Percentiles rank a stretch among this genome's conserved stretches.
These are phyloP conservation scores for Amphiprion ocellaris DNA, from an alignment of 2,113 vertebrate species.

Conservation along the genomic window DNA sequence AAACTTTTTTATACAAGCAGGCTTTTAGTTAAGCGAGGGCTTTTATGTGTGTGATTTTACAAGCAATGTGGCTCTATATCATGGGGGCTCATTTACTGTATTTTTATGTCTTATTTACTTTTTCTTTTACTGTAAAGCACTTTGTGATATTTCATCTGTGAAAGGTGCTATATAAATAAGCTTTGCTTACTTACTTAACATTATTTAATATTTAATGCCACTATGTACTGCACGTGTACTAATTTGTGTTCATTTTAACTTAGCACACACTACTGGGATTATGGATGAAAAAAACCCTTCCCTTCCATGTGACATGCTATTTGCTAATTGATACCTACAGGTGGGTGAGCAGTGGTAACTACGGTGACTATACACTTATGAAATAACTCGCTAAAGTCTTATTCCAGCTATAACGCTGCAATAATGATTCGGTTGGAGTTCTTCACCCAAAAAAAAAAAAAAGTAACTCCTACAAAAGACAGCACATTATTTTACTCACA, in stretches of 20 bases:
- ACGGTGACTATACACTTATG: slow-evolving; percentile 42
- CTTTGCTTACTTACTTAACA: background rate
- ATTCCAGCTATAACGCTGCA: slow-evolving; percentile 4
- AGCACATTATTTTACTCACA: slow-evolving; percentile 24
- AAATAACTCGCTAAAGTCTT: slow-evolving; percentile 38
- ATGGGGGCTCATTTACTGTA: too few species aligned
- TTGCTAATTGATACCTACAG: slow-evolving; percentile 38
- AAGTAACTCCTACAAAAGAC: background rate
- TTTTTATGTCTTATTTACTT: too few species aligned
- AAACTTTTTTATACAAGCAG: too few species aligned
- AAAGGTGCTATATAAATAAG: too few species aligned
- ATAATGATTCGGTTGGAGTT: slow-evolving; percentile 32
- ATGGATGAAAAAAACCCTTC: background rate
- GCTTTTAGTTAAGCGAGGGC: too few species aligned
- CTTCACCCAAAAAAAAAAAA: slow-evolving; percentile 2
- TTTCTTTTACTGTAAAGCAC: too few species aligned
- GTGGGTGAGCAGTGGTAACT: slow-evolving; percentile 15
- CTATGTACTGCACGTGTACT: background rate
- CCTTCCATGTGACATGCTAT: slow-evolving; percentile 13
- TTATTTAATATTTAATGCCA: background rate
- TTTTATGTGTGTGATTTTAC: too few species aligned
- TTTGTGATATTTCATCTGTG: too few species aligned
- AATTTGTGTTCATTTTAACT: background rate
- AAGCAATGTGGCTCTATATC: too few species aligned
- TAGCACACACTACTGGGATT: background rate